Evolutionary conservation across 2,797 vertebrate species (phyloP).

Genomic region (Anguilla obscura): DNA sequence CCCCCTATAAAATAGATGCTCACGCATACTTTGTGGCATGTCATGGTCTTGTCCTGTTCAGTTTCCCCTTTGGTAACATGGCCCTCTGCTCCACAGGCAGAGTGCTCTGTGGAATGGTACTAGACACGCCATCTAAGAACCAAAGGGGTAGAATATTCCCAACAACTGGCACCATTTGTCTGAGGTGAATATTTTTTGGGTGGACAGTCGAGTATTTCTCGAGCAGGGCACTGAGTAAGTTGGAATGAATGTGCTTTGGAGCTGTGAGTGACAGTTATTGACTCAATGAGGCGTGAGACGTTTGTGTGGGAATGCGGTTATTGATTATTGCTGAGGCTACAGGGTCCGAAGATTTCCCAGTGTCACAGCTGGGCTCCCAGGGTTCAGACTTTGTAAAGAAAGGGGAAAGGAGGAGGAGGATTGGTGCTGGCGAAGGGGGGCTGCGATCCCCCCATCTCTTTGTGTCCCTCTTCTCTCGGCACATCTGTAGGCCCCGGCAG

Average conservation of each 20-base stretch:
- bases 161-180: not conserved
- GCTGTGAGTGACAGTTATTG: conserved; percentile 77
- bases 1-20: not conserved
- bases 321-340: conserved; percentile 75
- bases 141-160: conserved; percentile 5
- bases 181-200: not conserved
- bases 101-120: conserved; percentile 1
- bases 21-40: not conserved
- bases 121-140: conserved; percentile 1
- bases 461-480: conserved; percentile 34
- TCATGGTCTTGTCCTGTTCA: not conserved
- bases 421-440: conserved; percentile 22
- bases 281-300: conserved; percentile 67
- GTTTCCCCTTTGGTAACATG: too few species aligned
- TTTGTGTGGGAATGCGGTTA: conserved; percentile 70
- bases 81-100: not conserved
- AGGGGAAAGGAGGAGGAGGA: conserved; percentile 40
- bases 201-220: conserved; percentile 27
- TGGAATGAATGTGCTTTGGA: conserved; percentile 61
- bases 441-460: conserved; percentile 15
- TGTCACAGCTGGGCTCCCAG: conserved; percentile 66
- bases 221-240: conserved; percentile 69
- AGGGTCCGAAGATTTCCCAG: conserved; percentile 72
- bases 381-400: conserved; percentile 47
- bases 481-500: conserved; percentile 42